Conservation (phyloP, 2,797 vertebrate species). For the Ambastaia sidthimunki region DNA sequence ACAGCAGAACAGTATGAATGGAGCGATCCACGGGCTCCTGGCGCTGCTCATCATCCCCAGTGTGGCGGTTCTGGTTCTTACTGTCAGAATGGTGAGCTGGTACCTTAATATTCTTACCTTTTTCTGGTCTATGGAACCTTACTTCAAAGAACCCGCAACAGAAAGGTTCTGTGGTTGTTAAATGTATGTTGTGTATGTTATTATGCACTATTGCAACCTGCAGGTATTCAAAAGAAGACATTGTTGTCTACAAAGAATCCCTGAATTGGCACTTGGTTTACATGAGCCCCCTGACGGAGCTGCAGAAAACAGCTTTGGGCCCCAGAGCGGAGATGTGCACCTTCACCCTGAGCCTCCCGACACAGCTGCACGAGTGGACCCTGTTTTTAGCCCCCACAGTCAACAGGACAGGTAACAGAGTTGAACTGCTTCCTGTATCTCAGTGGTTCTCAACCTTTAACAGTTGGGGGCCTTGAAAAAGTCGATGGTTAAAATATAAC, state of each 20-base stretch:
- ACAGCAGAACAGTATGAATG: constrained; percentile 36
- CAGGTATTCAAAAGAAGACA: constrained; percentile 28
- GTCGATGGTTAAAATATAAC: too few relatives aligned
- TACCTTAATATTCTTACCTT: not conserved
- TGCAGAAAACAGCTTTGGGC: constrained; percentile 7
- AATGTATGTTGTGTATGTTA: not conserved
- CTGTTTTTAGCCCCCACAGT: constrained; percentile 5
- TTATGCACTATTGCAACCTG: not conserved
- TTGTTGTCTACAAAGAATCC: not conserved
- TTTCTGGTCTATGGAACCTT: too few relatives aligned
- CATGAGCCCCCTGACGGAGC: not conserved
- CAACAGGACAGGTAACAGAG: constrained; percentile 35
- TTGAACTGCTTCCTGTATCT: not conserved
- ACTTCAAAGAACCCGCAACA: too few relatives aligned
- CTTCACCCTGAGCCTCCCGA: constrained; percentile 17
- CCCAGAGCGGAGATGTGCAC: constrained; percentile 9
- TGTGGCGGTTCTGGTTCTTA: constrained; percentile 40
- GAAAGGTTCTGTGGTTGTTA: too few relatives aligned
- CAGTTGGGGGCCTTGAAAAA: too few relatives aligned
- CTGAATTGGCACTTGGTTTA: constrained; percentile 8
- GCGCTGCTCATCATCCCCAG: constrained; percentile 55
- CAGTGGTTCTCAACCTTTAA: not conserved
- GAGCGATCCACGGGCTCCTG: constrained; percentile 41
- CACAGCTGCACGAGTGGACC: constrained; percentile 22
- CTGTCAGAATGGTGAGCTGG: constrained; percentile 44